These are phyloP conservation scores for Drosophila stalkeri DNA, from an alignment of 2,888 invertebrate species.

Conservation along the genomic window DNA sequence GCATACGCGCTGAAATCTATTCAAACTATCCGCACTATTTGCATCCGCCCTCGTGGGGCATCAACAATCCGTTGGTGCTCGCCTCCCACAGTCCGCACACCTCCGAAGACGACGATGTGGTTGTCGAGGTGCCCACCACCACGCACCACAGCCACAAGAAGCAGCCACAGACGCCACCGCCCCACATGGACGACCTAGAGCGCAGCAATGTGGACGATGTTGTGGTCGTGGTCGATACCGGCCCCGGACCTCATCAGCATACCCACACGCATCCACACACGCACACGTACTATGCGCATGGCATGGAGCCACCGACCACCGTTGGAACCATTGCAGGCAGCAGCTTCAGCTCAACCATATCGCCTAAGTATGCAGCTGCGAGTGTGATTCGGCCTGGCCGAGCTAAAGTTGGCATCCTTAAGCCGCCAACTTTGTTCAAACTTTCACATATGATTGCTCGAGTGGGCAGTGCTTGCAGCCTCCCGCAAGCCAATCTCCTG, in stretches of 20 bases:
- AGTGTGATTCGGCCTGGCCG: conserved; percentile 48
- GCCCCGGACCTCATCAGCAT: conserved; percentile 58
- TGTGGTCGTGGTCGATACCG: conserved; percentile 80
- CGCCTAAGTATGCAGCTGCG: conserved; percentile 60
- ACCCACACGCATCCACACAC: conserved; percentile 60
- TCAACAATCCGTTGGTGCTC: conserved; percentile 84
- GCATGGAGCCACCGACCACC: conserved; percentile 58
- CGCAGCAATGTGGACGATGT: conserved; percentile 77
- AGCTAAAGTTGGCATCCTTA: conserved; percentile 53
- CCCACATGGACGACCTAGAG: conserved; percentile 57
- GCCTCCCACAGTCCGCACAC: conserved; percentile 86
- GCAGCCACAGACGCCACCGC: conserved; percentile 19
- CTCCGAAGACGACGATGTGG: conserved; percentile 82
- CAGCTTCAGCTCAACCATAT: conserved; percentile 49
- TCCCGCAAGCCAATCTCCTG: neutral
- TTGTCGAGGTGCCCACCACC: conserved; percentile 78
- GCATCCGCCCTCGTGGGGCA: conserved; percentile 86
- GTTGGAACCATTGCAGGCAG: conserved; percentile 59
- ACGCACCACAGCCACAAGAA: conserved; percentile 73
- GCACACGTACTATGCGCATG: conserved; percentile 71
- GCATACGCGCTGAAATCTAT: conserved; percentile 86
- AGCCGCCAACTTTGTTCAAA: conserved; percentile 53
- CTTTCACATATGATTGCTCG: conserved; percentile 41
- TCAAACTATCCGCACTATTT: conserved; percentile 87
- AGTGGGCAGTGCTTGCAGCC: conserved; percentile 11